Conservation (phyloP, 2,113 vertebrate species). For the Rhea americana region DNA sequence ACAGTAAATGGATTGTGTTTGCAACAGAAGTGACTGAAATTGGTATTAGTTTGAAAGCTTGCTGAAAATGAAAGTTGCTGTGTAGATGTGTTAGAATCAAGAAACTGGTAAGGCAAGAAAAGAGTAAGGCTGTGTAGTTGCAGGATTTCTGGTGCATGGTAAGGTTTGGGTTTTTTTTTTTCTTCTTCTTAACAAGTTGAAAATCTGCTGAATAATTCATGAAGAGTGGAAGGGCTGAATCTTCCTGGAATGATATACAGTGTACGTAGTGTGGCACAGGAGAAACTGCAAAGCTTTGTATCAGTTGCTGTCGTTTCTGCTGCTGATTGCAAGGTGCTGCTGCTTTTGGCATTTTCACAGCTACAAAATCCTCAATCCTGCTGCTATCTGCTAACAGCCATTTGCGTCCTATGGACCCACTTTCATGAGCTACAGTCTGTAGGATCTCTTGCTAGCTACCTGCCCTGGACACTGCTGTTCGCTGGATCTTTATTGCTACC, state of each 20-base stretch:
- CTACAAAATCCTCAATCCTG: background rate
- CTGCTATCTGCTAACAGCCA: background rate
- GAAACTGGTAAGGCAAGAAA: background rate
- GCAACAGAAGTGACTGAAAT: background rate
- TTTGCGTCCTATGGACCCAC: conserved; percentile 12
- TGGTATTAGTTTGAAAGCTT: background rate
- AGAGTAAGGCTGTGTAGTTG: conserved; percentile 59
- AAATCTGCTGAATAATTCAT: conserved; percentile 84
- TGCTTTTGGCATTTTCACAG: conserved; percentile 36
- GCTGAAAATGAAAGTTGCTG: conserved; percentile 10
- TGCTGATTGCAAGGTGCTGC: conserved; percentile 59
- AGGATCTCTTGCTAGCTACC: background rate
- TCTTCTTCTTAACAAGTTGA: conserved; percentile 72
- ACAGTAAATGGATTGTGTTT: background rate
- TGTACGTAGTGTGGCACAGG: conserved; percentile 63
- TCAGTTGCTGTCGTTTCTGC: conserved; percentile 62
- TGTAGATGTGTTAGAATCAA: conserved; percentile 24
- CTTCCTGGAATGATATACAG: conserved; percentile 72
- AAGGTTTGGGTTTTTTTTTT: background rate
- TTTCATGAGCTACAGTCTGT: background rate
- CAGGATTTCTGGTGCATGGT: conserved; percentile 69
- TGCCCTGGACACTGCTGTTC: background rate
- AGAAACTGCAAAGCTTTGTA: conserved; percentile 72
- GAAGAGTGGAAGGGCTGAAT: conserved; percentile 74
- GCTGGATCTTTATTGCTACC: background rate